Evolutionary conservation across 2,113 vertebrate genomes (phyloP), one percentile per base, ranked within the genome.

Genomic region (Puma concolor): DNA sequence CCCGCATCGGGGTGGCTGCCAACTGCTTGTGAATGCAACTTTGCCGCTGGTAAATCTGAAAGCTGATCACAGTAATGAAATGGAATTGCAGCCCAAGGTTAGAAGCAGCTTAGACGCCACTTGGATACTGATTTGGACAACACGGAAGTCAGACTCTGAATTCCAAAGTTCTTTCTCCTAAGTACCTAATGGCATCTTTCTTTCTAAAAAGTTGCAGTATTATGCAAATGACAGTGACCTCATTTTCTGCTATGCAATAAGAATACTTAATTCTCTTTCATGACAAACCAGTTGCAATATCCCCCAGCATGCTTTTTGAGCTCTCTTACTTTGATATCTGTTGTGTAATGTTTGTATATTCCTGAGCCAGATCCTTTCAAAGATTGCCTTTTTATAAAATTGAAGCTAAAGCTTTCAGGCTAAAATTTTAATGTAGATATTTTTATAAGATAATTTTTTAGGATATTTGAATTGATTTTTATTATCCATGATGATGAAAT

Each of bases 221-320:
- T 98, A 99, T 98, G 98, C 98, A 99, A 99, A 99, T 98, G 95
- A 99, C 98, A 95, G 98, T 99, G 98, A 99, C 99, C 99, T 99
- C 99, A 95, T 99, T 99, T 98, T 98, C 98, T 99, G 98, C 99
- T 99, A 99, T 99, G 99, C 99, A 99, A 99, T 98, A 98, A 93
- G 16, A 98, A 98, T 97, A 98, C 83, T 86, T 94, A 74, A 93
- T 98, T 63, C 2, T 98, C 48, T 96, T 96, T 88, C 23, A 44
- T 91, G 97, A 98, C 33, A 95, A 98, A 98, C 98, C 98, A 98
- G 98, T 98, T 98, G 97, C 96, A 96, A 93, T 90, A 90, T 64
- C 92, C 95, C 92, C 95, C 38, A n/a, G 97, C 92, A 98, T 82
- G 98, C 97, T 98, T 97, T 95, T 88, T 71, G 91, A 97, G 88